Percentiles rank a stretch among this genome's conserved stretches.
Conservation (phyloP, 2,888 invertebrate genomes). For the Dendrolimus houi region DNA sequence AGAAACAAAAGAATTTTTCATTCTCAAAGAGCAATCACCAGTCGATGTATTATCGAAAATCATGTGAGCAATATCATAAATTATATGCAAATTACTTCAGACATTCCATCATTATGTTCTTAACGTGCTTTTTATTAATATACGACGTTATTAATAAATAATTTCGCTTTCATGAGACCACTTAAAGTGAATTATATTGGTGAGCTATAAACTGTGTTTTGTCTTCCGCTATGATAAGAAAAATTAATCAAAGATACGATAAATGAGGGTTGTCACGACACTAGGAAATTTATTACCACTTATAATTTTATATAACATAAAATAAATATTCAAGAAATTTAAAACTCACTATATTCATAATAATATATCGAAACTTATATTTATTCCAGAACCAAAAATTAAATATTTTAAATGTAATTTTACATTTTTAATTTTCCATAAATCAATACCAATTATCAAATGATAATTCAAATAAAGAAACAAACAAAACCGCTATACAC, state of each 20-base stretch:
- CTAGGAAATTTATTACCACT: neutral
- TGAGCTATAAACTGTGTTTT: constrained; percentile 15
- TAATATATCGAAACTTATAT: too few species aligned
- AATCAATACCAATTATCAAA: neutral
- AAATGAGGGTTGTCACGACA: neutral
- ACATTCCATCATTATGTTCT: neutral
- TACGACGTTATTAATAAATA: constrained; percentile 58
- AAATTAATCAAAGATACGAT: constrained; percentile 20
- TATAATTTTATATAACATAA: too few species aligned
- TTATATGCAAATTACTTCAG: constrained; percentile 5
- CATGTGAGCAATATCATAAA: constrained; percentile 2
- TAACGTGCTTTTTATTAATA: constrained; percentile 46
- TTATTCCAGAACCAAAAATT: too few species aligned
- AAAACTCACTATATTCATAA: too few species aligned
- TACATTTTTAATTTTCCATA: too few species aligned
- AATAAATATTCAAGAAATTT: too few species aligned
- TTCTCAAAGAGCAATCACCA: neutral
- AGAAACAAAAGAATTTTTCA: neutral
- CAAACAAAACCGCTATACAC: neutral
- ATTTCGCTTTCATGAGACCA: constrained; percentile 46
- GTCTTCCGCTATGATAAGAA: constrained; percentile 28
- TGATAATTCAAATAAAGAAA: neutral
- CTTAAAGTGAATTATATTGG: constrained; percentile 25
- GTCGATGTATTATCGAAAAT: constrained; percentile 6
- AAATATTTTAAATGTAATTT: too few species aligned